Evolutionary conservation across 2,797 vertebrate genomes (phyloP), one percentile per base, ranked within the genome.

Genomic region (Mareca penelope): DNA sequence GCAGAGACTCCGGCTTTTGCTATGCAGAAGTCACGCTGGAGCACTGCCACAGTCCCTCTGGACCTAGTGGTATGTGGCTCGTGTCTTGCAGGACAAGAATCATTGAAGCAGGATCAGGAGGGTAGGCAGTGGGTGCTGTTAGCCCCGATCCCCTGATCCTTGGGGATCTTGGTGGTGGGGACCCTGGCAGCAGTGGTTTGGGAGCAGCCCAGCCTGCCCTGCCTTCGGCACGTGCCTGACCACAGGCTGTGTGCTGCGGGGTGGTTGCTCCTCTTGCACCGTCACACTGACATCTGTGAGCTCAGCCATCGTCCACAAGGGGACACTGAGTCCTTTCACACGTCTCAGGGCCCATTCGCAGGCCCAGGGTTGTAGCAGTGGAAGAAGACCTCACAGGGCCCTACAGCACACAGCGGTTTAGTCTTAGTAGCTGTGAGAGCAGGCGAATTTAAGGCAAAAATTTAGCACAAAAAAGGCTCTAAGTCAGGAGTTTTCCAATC

Each of bases 101-200:
- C 52, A 69, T 42, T 78, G 35, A 69, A 79, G n/a, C n/a, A 80
- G 60, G 15, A 28, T 73, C 35, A 52, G 67, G 52, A 87, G 42
- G 24, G 56, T 29, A 64, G 60, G 48, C 26, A 73, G 56, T 4
- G 5, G 69, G 31, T 85, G 63, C 50, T 91, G 14, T 71, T 39
- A 90, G 56, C 48, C 39, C 21, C 63, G 11, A 69, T 24, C 64
- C 72, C 31, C 48, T 46, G 57, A 42, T 64, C 18, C 24, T 85
- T 2, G 1, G 24, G 64, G 42, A 44, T 26, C 59, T 77, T 1
- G 0, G 9, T n/a, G 53, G 53, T 28, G 24, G 37, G 56, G 7
- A 39, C 9, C 7, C 8, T 0, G 0, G 46, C 31, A 72, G 46
- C 68, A 94, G 31, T 23, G 81, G 7, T 0, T 0, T 0, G 37